Evolutionary conservation across 2,888 invertebrate species (phyloP).

Genomic region (Hydrotaea cyrtoneurina): DNA sequence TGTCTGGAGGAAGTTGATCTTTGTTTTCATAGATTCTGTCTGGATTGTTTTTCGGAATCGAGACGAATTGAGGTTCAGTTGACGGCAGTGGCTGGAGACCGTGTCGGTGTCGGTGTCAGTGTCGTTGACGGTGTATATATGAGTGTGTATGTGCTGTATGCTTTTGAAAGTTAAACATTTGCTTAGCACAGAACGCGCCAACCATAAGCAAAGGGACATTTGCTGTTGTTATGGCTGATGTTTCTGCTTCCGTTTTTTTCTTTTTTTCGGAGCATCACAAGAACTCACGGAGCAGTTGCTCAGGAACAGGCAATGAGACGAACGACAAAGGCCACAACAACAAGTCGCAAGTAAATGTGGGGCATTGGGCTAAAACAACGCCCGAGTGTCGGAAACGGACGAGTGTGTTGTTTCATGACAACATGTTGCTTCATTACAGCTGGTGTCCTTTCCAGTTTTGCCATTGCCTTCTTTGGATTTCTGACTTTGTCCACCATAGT

Average conservation of each 20-base stretch:
- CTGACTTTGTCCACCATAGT: conserved; percentile 23
- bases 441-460: conserved; percentile 39
- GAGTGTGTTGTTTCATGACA: conserved; percentile 61
- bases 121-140: background rate
- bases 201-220: conserved; percentile 58
- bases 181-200: conserved; percentile 62
- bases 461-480: conserved; percentile 9
- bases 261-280: conserved; percentile 17
- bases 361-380: conserved; percentile 69
- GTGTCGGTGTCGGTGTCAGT: conserved; percentile 31
- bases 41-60: conserved; percentile 21
- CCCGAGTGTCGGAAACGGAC: background rate
- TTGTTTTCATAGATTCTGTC: conserved; percentile 36
- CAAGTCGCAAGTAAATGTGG: conserved; percentile 63
- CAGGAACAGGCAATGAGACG: background rate
- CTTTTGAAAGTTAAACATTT: conserved; percentile 69
- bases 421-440: conserved; percentile 54
- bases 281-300: conserved; percentile 10
- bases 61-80: conserved; percentile 5
- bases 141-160: conserved; percentile 42
- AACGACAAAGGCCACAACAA: background rate
- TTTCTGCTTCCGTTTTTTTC: background rate
- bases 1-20: background rate
- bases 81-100: conserved; percentile 37
- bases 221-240: conserved; percentile 34